These are phyloP conservation scores for Zophobas atratus DNA, from an alignment of 1,140 invertebrate species.

Conservation along the genomic window DNA sequence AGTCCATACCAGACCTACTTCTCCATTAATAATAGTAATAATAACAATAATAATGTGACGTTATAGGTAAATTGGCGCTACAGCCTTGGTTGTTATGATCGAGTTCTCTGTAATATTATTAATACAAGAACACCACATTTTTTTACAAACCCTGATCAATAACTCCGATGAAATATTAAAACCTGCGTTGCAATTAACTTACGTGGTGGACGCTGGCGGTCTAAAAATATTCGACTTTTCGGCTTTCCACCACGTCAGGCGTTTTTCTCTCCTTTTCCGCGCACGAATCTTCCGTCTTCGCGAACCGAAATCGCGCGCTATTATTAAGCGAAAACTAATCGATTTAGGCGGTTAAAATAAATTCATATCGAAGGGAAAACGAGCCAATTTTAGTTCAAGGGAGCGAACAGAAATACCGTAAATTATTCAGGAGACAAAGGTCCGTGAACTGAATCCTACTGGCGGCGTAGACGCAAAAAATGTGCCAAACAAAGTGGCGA, in stretches of 20 bases:
- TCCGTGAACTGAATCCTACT: conserved; percentile 14
- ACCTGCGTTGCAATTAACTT: conserved; percentile 18
- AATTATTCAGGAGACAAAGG: neutral
- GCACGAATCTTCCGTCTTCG: neutral
- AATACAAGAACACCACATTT: conserved; percentile 19
- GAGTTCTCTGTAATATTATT: neutral
- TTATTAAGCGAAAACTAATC: conserved; percentile 35
- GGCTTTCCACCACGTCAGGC: neutral
- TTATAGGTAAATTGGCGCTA: no score
- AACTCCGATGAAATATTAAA: conserved; percentile 16
- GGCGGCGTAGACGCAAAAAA: neutral
- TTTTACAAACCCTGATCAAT: conserved; percentile 2
- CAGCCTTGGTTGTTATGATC: no score
- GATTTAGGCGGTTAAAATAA: conserved; percentile 29
- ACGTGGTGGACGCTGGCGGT: conserved; percentile 18
- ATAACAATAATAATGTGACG: no score
- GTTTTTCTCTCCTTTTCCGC: neutral
- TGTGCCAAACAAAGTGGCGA: neutral
- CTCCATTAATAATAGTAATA: no score
- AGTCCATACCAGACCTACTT: no score
- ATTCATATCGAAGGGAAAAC: conserved; percentile 11
- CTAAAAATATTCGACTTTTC: conserved; percentile 14
- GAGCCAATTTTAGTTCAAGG: conserved; percentile 2
- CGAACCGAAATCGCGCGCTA: neutral
- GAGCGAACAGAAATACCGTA: conserved; percentile 2